Base-by-base conservation (phyloP, 2,113 vertebrate genomes). In the Heliornis fulica region DNA sequence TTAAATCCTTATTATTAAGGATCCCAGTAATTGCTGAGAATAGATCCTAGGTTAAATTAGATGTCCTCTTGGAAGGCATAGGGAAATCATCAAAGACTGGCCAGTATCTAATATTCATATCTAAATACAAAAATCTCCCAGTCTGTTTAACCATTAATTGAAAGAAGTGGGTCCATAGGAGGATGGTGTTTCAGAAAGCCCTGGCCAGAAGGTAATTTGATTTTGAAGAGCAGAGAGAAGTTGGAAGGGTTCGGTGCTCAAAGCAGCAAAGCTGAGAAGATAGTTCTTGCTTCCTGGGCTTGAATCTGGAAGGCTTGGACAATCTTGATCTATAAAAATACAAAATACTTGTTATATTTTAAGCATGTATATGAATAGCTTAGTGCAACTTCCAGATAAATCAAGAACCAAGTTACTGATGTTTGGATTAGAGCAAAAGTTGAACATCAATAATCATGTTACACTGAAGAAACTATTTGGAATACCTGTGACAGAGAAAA, bases 31-130 rank as follows among this genome's bases (percentile, higher is more conserved):
- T 5, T 57, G 8, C 34, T 70, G 32, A 40, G 19, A 46, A 22
- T 68, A 16, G 51, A 40, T 90, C 23, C 28, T 64, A 15, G 31
- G 21, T 32, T 74, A 38, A 54, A 57, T 70, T 70, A 34, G 32
- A 29, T 75, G 19, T 61, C 2, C 36, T 88, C 14, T 78, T 63
- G 38, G 15, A 75, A 86, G 20, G 29, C 11, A 19, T 18, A 28
- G 68, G 51, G 56, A 45, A 41, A 0, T 1, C 19, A 9, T 38
- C 34, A 65, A 51, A 36, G n/a, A 43, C 45, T 0, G 0, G 32
- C 20, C 15, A 56, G 48, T 82, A 25, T 32, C 5, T 57, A 21
- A 46, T 46, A 46, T 46, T 46, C 21, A 22, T 25, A 40, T 19
- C 15, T 75, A 43, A 77, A 77, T 51, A 20, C 59, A 2, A 78